Conservation (phyloP, 2,797 vertebrate genomes). For the Melanotaenia parkinsoni region DNA sequence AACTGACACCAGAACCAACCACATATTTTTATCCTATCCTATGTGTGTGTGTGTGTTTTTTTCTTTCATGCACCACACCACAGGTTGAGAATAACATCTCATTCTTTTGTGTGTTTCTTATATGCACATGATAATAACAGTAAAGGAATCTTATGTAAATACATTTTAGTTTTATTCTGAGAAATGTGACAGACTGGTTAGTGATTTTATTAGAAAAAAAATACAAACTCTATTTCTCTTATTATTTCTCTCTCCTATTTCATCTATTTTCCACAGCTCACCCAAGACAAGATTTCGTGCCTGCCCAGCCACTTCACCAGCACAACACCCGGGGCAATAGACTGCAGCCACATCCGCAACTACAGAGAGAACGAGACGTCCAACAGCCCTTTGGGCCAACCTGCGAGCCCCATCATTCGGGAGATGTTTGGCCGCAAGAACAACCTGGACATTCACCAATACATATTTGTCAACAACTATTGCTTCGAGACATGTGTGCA, state of each 20-base stretch:
- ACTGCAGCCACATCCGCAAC: conserved; percentile 82
- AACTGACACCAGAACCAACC: too few species aligned
- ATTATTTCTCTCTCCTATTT: neutral
- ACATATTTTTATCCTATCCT: too few species aligned
- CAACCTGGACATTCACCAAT: conserved; percentile 91
- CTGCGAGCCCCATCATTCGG: conserved; percentile 52
- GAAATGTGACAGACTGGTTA: too few species aligned
- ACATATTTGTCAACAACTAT: conserved; percentile 90
- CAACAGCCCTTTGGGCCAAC: conserved; percentile 43
- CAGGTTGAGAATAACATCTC: too few species aligned
- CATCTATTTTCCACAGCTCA: conserved; percentile 79
- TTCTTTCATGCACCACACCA: too few species aligned
- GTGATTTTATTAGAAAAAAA: too few species aligned
- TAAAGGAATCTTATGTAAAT: too few species aligned
- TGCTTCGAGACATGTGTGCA: conserved; percentile 91
- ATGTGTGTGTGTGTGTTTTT: too few species aligned
- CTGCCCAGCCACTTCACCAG: conserved; percentile 85
- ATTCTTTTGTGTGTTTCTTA: too few species aligned
- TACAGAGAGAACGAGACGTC: conserved; percentile 69
- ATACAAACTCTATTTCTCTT: too few species aligned
- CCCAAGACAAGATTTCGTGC: conserved; percentile 92
- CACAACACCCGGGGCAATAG: conserved; percentile 68
- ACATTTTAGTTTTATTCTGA: neutral
- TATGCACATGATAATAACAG: too few species aligned
- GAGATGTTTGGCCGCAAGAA: conserved; percentile 87